Base-by-base conservation (phyloP, 2,113 vertebrate species). In the Gopherus flavomarginatus region DNA sequence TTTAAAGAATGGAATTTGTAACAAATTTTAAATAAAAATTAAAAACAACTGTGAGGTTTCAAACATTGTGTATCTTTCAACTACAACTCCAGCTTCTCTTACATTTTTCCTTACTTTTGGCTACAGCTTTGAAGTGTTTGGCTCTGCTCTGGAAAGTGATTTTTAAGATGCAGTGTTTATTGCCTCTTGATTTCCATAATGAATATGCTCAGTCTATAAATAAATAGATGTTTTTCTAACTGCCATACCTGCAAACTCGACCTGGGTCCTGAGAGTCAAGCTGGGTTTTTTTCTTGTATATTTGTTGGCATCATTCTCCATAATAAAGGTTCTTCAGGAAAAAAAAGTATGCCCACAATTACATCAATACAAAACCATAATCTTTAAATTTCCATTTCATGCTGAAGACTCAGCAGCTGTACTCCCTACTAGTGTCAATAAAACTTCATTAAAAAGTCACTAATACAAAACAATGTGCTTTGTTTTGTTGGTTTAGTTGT, bases 401-500 rank as follows among this genome's bases (percentile, higher is more conserved):
- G 77, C 19, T 77, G 65, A 24, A 92, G 69, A 79, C 54, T 54
- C 83, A 75, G 35, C 75, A 89, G 94, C 85, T 95, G 54, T 89
- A 89, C 54, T 49, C 90, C 5, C 2, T 59, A 13, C 31, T 93
- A 42, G 38, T 84, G 81, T 91, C 17, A 50, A 5, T 65, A 56
- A 5, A 90, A 29, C 3, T 80, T 79, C 4, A 8, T 79, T 81
- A 17, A 35, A 27, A 78, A 72, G 26, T 50, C n/a, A 57, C 6
- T 79, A 59, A 82, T 94, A 77, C 16, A 59, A 75, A 93, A 27
- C 42, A 5, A 0, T 75, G 1, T 10, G 42, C 49, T 50, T 42
- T 96, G 77, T 97, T 93, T 13, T 94, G 87, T 90, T 86, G 2
- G 91, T 95, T 14, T 95, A 99, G 99, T 89, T 99, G 80, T 99